phyloP scores from a whole-genome alignment of 2,113 vertebrate species.

The Elephantulus edwardii region DNA sequence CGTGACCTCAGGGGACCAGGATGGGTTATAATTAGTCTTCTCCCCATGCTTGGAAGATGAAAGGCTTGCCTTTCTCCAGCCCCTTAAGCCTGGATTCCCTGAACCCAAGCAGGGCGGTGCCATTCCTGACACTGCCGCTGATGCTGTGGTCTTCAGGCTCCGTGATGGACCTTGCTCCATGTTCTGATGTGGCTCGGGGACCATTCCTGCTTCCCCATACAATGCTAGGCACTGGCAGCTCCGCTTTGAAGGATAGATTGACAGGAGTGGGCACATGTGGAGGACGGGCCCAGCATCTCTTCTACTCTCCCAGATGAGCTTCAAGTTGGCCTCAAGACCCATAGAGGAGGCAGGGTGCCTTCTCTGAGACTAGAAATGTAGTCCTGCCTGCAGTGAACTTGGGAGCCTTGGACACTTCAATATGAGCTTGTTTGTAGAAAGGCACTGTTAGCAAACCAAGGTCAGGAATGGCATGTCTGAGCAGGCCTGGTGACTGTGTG shows the following conservation, averaged over 20 bases:
- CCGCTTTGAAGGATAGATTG: background rate
- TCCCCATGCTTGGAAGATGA: background rate
- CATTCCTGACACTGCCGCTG: background rate
- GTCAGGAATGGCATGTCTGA: background rate
- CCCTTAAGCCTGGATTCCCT: background rate
- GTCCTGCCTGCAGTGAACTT: background rate
- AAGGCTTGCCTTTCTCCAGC: background rate
- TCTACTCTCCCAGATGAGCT: background rate
- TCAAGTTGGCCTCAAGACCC: background rate
- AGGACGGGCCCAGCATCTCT: too few species aligned
- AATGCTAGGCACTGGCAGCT: background rate
- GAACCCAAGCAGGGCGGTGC: background rate
- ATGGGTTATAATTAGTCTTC: background rate
- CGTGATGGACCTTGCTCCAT: background rate
- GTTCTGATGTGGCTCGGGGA: background rate
- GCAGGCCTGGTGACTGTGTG: background rate
- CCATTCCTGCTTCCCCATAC: background rate
- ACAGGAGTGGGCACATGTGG: too few species aligned
- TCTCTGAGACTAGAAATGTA: background rate
- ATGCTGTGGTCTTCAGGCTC: too few species aligned
- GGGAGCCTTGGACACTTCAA: background rate
- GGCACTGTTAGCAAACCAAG: background rate
- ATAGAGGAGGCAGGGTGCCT: background rate
- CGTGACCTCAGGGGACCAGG: background rate
- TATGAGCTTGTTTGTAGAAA: conserved; percentile 8